phyloP scores from a whole-genome alignment of 2,797 vertebrate genomes.

The Parauchenoglanis punctatus region DNA sequence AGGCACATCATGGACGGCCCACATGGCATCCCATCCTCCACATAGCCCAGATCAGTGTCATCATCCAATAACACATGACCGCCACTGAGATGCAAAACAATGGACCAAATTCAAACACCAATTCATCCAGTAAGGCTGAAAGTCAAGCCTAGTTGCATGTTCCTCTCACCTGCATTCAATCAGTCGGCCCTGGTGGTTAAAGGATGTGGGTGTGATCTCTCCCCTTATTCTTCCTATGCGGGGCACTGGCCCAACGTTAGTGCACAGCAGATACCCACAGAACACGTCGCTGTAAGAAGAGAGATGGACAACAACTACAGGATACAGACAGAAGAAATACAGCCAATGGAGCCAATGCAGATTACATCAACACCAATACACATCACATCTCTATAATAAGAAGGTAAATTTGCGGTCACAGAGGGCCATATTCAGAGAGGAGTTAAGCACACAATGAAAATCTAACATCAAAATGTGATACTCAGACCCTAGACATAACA shows the following conservation, averaged over 20 bases:
- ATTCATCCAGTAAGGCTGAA: not conserved
- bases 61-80: constrained; percentile 96
- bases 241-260: constrained; percentile 87
- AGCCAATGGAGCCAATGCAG: not conserved
- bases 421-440: not conserved
- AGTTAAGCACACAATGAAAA: too few species aligned
- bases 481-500: not conserved
- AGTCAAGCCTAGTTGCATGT: not conserved
- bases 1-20: constrained; percentile 99
- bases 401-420: not conserved
- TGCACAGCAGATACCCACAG: constrained; percentile 94
- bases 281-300: constrained; percentile 87
- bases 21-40: constrained; percentile 95
- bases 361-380: not conserved
- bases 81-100: constrained; percentile 74
- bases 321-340: not conserved
- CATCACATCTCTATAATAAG: not conserved
- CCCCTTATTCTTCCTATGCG: constrained; percentile 93
- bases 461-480: not conserved
- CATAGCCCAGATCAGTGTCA: constrained; percentile 94
- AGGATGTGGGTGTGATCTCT: constrained; percentile 90
- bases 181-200: constrained; percentile 92
- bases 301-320: constrained; percentile 2
- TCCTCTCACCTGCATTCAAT: constrained; percentile 92
- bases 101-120: not conserved